Evolutionary conservation across 2,888 invertebrate species (phyloP).

Genomic region (Sarcophaga carnaria): DNA sequence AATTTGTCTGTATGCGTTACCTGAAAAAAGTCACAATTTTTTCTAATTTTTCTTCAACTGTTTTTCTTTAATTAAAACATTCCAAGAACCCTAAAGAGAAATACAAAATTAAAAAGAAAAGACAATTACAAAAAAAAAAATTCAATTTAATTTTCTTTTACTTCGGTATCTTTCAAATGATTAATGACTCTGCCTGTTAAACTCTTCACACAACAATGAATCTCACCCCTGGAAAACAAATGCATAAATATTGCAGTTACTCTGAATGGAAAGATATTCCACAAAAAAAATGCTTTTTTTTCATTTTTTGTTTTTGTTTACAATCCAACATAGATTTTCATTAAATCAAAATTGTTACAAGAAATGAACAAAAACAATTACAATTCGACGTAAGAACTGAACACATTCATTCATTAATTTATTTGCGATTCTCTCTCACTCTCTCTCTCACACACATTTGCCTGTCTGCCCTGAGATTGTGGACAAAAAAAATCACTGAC

Average conservation of each 20-base stretch:
- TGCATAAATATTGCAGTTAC: slow-evolving; percentile 64
- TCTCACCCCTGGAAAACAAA: slow-evolving; percentile 41
- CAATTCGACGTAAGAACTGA: slow-evolving; percentile 16
- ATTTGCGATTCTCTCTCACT: slow-evolving; percentile 59
- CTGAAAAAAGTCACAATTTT: too few species aligned
- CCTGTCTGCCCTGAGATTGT: background rate
- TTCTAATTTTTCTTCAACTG: background rate
- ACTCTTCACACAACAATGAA: background rate
- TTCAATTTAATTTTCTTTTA: slow-evolving; percentile 63
- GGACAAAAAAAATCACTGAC: slow-evolving; percentile 72
- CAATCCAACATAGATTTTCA: slow-evolving; percentile 54
- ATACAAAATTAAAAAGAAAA: background rate
- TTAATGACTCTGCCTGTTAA: slow-evolving; percentile 57
- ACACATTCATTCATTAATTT: slow-evolving; percentile 69
- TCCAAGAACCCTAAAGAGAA: slow-evolving; percentile 2
- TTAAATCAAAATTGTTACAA: slow-evolving; percentile 61
- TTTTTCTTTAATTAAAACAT: slow-evolving; percentile 55
- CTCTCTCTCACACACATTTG: background rate
- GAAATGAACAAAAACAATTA: slow-evolving; percentile 69
- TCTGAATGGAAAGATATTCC: background rate
- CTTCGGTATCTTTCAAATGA: slow-evolving; percentile 58
- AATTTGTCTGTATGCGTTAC: too few species aligned
- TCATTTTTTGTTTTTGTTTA: background rate
- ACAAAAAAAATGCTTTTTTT: background rate
- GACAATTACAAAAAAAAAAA: slow-evolving; percentile 35